Base-by-base conservation (phyloP, 2,888 invertebrate species). In the Microctonus aethiopoides region DNA sequence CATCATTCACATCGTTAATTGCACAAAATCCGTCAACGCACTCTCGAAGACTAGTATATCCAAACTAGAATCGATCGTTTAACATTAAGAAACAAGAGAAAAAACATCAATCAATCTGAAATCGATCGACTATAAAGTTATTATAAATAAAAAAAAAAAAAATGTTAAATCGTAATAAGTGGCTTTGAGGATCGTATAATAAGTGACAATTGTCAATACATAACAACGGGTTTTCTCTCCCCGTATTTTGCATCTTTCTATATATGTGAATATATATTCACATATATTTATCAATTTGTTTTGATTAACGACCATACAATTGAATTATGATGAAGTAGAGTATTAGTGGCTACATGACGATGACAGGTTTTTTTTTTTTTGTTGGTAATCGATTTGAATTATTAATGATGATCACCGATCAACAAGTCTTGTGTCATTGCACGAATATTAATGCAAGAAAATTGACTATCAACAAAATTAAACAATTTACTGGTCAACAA, bases 401-500 rank as follows among this genome's bases (percentile, higher is more conserved):
- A 57, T 63, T 36, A 39, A 11, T 56, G 41, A 26, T 52, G 29
- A 60, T 16, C 54, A 63, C 59, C 56, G 52, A 20, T 56, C 32
- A 34, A 69, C 34, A 57, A 59, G 64, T 63, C 36, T 70, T 65
- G 72, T 67, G 61, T 74, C 71, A 64, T 72, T 68, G 61, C 63
- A 57, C 59, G 63, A 59, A 69, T 65, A 67, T 66, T 59, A 46
- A 63, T 69, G 29, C 63, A 70, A 64, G 46, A 51, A 41, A 62
- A 57, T 70, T 75, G 74, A 72, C 67, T 75, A 54, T 78, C 77
- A 84, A 84, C 80, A 83, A 83, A 83, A 84, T 83, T 82, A 83
- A 83, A 84, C 76, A 82, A 83, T 83, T 78, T 77, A 83, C 80
- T 73, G 71, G 73, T 80, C 79, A 83, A 83, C 81, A 81, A 83